These are phyloP conservation scores for Bambusicola thoracicus DNA, from an alignment of 2,113 vertebrate genomes.

Conservation along the genomic window DNA sequence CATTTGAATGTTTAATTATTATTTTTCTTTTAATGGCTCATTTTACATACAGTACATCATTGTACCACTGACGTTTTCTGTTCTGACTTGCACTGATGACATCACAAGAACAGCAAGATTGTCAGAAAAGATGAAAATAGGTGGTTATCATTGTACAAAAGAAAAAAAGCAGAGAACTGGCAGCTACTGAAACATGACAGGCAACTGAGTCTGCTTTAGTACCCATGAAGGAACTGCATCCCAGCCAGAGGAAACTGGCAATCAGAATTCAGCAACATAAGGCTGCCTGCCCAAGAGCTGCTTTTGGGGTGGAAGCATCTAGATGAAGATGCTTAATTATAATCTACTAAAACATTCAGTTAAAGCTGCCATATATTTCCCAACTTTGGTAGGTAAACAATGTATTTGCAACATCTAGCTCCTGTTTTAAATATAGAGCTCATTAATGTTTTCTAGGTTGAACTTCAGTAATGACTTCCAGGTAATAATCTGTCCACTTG, in stretches of 20 bases:
- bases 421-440: not conserved
- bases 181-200: not conserved
- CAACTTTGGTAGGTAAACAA: not conserved
- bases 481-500: not conserved
- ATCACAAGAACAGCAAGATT: slow-evolving; percentile 57
- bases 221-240: not conserved
- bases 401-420: not conserved
- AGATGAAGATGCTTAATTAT: not conserved
- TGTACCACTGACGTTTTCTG: slow-evolving; percentile 58
- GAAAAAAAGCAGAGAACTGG: slow-evolving; percentile 62
- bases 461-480: not conserved
- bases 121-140: slow-evolving; percentile 41
- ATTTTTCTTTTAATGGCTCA: slow-evolving; percentile 50
- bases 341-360: not conserved
- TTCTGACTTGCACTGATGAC: slow-evolving; percentile 46
- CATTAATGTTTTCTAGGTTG: not conserved
- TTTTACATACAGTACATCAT: slow-evolving; percentile 46
- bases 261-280: not conserved
- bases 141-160: slow-evolving; percentile 50
- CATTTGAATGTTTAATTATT: slow-evolving; percentile 26
- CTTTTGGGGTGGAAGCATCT: not conserved
- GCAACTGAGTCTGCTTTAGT: not conserved
- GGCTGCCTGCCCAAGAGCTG: not conserved
- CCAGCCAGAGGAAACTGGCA: not conserved
- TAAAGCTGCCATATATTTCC: not conserved